phyloP scores from a whole-genome alignment of 2,797 vertebrate genomes.

The Taeniopygia guttata region DNA sequence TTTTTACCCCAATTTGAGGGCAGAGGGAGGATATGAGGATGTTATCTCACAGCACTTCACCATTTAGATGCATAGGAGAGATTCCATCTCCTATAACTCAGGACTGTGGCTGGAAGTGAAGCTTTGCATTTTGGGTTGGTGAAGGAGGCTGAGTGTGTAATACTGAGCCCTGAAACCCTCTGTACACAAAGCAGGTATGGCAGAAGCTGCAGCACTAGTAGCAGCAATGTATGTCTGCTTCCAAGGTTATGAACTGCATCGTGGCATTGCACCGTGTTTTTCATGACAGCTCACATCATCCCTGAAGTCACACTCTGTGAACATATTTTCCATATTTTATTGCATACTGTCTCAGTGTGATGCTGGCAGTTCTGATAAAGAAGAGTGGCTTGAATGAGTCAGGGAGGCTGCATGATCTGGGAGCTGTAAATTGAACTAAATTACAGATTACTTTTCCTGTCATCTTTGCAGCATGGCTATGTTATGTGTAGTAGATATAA shows the following conservation, averaged over 20 bases:
- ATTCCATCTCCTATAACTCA: not conserved
- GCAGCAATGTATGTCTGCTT: not conserved
- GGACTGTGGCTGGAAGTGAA: not conserved
- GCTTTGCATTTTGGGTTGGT: not conserved
- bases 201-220: not conserved
- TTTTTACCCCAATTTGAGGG: not conserved
- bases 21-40: not conserved
- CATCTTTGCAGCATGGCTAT: not conserved
- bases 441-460: not conserved
- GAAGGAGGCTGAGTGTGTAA: not conserved
- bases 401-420: constrained; percentile 6
- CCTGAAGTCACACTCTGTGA: not conserved
- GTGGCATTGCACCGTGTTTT: not conserved
- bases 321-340: constrained; percentile 28
- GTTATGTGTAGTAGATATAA: no score
- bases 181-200: not conserved
- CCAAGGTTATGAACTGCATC: not conserved
- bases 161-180: not conserved
- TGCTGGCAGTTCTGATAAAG: constrained; percentile 31
- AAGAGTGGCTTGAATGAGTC: constrained; percentile 36
- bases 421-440: constrained; percentile 19
- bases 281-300: not conserved
- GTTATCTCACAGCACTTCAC: not conserved
- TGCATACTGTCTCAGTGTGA: not conserved
- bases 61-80: not conserved